phyloP scores from a whole-genome alignment of 2,113 vertebrate species.

The Galemys pyrenaicus region DNA sequence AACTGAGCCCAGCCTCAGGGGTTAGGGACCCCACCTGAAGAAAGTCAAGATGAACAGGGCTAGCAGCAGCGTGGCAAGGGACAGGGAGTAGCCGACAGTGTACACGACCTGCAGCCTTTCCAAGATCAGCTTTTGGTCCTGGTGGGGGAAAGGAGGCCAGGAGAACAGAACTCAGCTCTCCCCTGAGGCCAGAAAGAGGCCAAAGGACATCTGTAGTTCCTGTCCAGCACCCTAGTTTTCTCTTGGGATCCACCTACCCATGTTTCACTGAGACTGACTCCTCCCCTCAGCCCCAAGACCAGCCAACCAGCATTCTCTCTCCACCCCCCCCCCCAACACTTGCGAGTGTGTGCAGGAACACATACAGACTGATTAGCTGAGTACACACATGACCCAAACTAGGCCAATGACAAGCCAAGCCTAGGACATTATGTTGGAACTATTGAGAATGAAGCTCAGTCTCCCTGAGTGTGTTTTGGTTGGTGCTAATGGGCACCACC shows the following conservation, averaged over 20 bases:
- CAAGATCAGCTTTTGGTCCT: conserved; percentile 83
- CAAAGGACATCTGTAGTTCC: neutral
- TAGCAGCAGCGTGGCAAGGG: conserved; percentile 83
- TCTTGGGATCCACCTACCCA: neutral
- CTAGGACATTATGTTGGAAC: neutral
- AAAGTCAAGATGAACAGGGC: conserved; percentile 84
- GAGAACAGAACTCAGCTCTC: neutral
- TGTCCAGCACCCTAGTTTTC: neutral
- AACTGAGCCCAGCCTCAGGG: neutral
- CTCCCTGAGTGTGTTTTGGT: neutral
- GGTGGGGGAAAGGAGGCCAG: neutral
- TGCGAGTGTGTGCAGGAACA: neutral
- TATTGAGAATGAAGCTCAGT: neutral
- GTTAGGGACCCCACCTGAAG: conserved; percentile 82
- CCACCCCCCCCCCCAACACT: rapidly evolving
- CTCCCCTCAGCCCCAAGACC: neutral
- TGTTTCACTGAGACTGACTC: neutral
- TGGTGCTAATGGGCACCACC: neutral
- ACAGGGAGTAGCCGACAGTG: conserved; percentile 88
- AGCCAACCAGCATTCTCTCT: neutral
- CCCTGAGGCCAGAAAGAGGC: neutral
- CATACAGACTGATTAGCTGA: neutral
- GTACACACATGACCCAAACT: neutral
- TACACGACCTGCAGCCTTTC: conserved; percentile 86
- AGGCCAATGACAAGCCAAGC: neutral